Evolutionary conservation across 2,888 invertebrate species (phyloP).

Genomic region (Dicyrtomina minuta): DNA sequence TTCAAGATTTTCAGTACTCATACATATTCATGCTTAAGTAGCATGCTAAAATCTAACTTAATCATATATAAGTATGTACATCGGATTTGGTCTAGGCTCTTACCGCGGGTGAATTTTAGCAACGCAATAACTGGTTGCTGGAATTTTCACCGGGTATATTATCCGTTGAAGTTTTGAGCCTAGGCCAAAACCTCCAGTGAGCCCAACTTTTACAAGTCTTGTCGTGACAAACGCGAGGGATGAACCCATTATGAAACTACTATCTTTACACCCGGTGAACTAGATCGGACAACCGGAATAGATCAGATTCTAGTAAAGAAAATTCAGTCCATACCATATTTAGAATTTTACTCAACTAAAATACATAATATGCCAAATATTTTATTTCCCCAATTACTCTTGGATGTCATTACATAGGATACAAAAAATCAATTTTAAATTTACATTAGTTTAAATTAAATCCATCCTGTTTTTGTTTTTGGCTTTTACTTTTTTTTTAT

Average conservation of each 20-base stretch:
- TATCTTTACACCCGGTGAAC: too few relatives aligned
- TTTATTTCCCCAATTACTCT: too few relatives aligned
- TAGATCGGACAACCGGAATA: too few relatives aligned
- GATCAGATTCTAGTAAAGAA: too few relatives aligned
- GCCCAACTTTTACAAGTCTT: conserved; percentile 17
- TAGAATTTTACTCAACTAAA: too few relatives aligned
- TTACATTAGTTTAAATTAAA: too few relatives aligned
- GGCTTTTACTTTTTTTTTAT: too few relatives aligned
- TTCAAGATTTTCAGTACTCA: background rate
- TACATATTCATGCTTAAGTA: background rate
- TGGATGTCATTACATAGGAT: too few relatives aligned
- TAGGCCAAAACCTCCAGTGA: conserved; percentile 33
- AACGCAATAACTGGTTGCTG: conserved; percentile 41
- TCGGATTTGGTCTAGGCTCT: conserved; percentile 41
- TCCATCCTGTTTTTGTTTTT: too few relatives aligned
- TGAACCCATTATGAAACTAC: conserved; percentile 26
- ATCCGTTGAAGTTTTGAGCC: conserved; percentile 29
- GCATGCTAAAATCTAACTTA: background rate
- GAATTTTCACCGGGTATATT: conserved; percentile 39
- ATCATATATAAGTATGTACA: background rate
- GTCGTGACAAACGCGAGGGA: conserved; percentile 21
- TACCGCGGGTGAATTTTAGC: conserved; percentile 47
- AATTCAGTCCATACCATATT: too few relatives aligned
- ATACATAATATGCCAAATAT: too few relatives aligned
- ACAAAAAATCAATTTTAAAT: too few relatives aligned